phyloP scores from a whole-genome alignment of 2,888 invertebrate genomes.

The Phengaris alcon region DNA sequence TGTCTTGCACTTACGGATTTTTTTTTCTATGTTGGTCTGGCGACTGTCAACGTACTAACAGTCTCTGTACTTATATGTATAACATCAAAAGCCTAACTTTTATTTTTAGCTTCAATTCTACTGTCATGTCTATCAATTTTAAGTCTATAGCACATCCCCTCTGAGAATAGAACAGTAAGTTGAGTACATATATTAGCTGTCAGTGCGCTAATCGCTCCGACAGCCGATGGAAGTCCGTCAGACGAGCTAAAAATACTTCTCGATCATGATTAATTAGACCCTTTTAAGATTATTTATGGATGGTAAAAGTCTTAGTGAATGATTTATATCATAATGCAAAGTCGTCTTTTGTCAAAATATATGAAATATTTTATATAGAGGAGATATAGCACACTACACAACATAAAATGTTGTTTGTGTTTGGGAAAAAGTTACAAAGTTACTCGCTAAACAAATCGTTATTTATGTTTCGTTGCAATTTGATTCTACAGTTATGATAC shows the following conservation, averaged over 20 bases:
- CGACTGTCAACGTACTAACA: no score
- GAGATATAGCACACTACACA: no score
- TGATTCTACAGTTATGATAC: no score
- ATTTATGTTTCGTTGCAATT: no score
- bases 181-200: slow-evolving; percentile 79
- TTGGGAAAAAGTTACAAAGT: no score
- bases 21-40: no score
- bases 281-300: slow-evolving; percentile 31
- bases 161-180: slow-evolving; percentile 75
- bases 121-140: slow-evolving; percentile 49
- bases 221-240: slow-evolving; percentile 77
- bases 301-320: slow-evolving; percentile 35
- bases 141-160: slow-evolving; percentile 52
- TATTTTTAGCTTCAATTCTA: background rate
- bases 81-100: background rate
- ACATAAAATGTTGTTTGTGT: no score
- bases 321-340: background rate
- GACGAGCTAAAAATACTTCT: slow-evolving; percentile 68
- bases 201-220: slow-evolving; percentile 75
- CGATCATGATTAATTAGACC: slow-evolving; percentile 53
- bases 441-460: no score
- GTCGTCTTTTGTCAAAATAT: background rate
- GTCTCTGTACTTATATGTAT: no score
- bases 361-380: no score
- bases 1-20: no score